Conservation (phyloP, 2,113 vertebrate species). For the Ursus arctos region DNA sequence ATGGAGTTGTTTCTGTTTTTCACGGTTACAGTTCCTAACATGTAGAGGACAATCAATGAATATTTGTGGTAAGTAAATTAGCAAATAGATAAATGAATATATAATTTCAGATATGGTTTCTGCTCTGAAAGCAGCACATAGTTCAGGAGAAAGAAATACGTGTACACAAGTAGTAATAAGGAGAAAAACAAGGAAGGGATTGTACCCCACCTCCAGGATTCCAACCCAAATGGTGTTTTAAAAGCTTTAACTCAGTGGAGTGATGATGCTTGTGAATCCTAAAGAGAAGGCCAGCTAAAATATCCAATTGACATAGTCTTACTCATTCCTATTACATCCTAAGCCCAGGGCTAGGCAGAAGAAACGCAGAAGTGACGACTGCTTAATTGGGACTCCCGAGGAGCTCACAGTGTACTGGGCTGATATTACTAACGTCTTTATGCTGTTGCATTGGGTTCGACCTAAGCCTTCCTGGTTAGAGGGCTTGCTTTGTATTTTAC, state of each 20-base stretch:
- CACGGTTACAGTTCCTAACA: background rate
- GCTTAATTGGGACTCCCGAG: background rate
- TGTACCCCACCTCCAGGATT: background rate
- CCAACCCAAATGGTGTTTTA: background rate
- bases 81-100: background rate
- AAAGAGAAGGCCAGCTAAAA: background rate
- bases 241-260: background rate
- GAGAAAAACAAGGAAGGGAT: background rate
- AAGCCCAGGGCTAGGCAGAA: background rate
- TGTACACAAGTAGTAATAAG: background rate
- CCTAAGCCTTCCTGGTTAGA: background rate
- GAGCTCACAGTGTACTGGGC: background rate
- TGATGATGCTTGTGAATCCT: background rate
- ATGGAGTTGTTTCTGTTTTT: background rate
- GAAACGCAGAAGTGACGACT: background rate
- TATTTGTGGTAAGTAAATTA: slow-evolving; percentile 15
- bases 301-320: background rate
- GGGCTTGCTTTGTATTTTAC: background rate
- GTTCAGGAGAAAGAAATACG: background rate
- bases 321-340: background rate
- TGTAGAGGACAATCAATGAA: background rate
- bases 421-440: background rate
- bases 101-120: slow-evolving; percentile 6
- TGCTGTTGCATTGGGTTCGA: background rate
- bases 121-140: background rate